Conservation (phyloP, 2,113 vertebrate species). For the Rattus norvegicus region DNA sequence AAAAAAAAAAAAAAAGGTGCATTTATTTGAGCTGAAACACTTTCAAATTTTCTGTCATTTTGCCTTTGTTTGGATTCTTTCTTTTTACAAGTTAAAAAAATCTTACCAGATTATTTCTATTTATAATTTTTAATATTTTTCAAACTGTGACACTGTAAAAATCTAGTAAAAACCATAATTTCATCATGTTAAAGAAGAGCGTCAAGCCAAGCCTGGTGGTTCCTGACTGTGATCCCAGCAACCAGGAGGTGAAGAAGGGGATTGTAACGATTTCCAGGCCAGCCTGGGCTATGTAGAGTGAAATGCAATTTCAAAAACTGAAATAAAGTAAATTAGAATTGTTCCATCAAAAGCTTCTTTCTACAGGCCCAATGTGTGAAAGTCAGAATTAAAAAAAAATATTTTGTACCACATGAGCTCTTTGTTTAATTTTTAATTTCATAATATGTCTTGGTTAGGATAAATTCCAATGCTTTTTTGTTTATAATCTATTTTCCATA, state of each 20-base stretch:
- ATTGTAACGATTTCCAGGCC: background rate
- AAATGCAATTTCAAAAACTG: background rate
- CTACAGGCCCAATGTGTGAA: background rate
- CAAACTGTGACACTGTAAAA: conserved; percentile 5
- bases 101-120: background rate
- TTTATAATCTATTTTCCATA: conserved; percentile 9
- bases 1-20: too few species aligned
- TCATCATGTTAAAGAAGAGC: background rate
- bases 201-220: background rate
- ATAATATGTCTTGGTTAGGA: background rate
- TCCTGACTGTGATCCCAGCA: background rate
- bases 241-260: background rate
- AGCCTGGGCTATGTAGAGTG: background rate
- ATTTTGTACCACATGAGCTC: background rate
- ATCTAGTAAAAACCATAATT: background rate
- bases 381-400: background rate
- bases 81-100: conserved; percentile 48
- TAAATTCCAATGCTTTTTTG: background rate
- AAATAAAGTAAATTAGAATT: background rate
- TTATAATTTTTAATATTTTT: conserved; percentile 32
- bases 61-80: background rate
- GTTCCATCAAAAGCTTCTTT: background rate
- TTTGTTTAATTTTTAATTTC: background rate
- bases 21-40: conserved; percentile 38
- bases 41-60: background rate